These are phyloP conservation scores for Mesorhabditis spiculigera DNA, from an alignment of 2,888 invertebrate genomes.

Conservation along the genomic window DNA sequence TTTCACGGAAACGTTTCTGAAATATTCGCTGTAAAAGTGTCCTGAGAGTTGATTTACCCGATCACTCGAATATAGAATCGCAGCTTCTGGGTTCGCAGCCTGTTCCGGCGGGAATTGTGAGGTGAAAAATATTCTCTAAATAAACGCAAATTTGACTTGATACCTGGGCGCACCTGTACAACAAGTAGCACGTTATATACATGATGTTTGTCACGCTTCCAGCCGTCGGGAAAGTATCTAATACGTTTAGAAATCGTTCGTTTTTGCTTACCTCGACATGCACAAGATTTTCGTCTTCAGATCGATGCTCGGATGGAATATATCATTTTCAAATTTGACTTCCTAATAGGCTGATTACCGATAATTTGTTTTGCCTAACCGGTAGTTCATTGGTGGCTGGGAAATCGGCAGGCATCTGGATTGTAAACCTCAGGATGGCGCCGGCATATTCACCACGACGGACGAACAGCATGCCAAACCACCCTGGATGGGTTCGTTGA, in stretches of 20 bases:
- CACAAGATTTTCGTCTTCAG: slow-evolving; percentile 23
- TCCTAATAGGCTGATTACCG: slow-evolving; percentile 16
- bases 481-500: slow-evolving; percentile 67
- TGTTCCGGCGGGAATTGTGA: slow-evolving; percentile 26
- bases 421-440: slow-evolving; percentile 82
- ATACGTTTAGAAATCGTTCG: neutral
- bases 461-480: slow-evolving; percentile 87
- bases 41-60: neutral
- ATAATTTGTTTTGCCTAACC: slow-evolving; percentile 15
- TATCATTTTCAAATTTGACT: slow-evolving; percentile 22
- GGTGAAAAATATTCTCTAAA: slow-evolving; percentile 39
- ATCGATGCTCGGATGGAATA: slow-evolving; percentile 37
- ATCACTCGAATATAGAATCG: slow-evolving; percentile 24
- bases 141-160: slow-evolving; percentile 6
- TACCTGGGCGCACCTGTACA: slow-evolving; percentile 26
- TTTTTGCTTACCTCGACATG: slow-evolving; percentile 15
- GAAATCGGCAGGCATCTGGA: slow-evolving; percentile 81
- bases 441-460: slow-evolving; percentile 83
- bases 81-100: slow-evolving; percentile 38
- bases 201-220: slow-evolving; percentile 42
- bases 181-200: slow-evolving; percentile 35
- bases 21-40: neutral
- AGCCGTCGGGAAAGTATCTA: slow-evolving; percentile 45
- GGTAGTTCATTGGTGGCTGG: slow-evolving; percentile 77
- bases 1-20: slow-evolving; percentile 18